A percentile compares a stretch with the other conserved stretches of the same genome.
phyloP scores from a whole-genome alignment of 2,113 vertebrate species.

The Brienomyrus longianalis region DNA sequence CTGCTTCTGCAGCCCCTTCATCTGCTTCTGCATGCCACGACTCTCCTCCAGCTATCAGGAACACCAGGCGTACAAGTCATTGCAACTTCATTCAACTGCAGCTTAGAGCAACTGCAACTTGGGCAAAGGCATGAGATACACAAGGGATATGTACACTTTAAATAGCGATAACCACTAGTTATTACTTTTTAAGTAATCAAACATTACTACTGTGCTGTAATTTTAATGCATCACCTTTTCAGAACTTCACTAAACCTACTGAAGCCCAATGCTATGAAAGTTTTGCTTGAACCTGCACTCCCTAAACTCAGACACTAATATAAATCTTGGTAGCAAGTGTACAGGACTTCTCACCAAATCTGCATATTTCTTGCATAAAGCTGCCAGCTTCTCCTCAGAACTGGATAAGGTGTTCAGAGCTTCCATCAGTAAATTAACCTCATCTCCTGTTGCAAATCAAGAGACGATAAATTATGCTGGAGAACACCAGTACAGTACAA shows the following conservation, averaged over 20 bases:
- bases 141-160: background rate
- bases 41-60: conserved; percentile 83
- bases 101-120: background rate
- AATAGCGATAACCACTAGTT: background rate
- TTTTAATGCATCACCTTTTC: background rate
- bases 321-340: background rate
- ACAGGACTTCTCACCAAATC: conserved; percentile 74
- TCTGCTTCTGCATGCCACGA: conserved; percentile 88
- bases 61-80: background rate
- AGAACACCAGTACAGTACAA: background rate
- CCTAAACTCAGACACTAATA: background rate
- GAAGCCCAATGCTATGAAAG: background rate
- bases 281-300: background rate
- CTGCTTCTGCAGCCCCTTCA: conserved; percentile 93
- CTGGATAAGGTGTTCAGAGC: conserved; percentile 86
- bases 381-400: conserved; percentile 94
- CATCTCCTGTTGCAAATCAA: conserved; percentile 73
- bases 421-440: conserved; percentile 93
- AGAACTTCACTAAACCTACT: background rate
- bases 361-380: conserved; percentile 97
- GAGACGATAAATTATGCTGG: background rate
- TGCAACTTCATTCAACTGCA: background rate
- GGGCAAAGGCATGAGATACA: background rate
- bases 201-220: background rate
- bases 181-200: background rate